Conservation (phyloP, 2,888 invertebrate species). For the Nebria salina region DNA sequence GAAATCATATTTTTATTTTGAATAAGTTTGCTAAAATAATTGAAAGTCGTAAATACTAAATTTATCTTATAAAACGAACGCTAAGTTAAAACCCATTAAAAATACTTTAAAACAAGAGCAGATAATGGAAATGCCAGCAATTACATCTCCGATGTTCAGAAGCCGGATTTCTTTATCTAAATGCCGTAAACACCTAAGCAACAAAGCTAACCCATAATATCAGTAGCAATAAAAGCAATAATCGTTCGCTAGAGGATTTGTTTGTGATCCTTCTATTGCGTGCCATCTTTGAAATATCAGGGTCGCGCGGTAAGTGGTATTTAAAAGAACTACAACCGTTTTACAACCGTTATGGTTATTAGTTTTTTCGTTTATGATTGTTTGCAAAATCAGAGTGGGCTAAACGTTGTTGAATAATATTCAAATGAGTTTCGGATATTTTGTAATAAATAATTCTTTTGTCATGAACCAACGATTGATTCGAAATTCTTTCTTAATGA, state of each 20-base stretch:
- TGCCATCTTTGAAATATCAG: not conserved
- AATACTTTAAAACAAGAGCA: not conserved
- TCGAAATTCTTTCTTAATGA: not conserved
- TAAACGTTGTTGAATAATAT: constrained; percentile 1
- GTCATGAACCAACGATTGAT: not conserved
- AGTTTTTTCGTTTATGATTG: not conserved
- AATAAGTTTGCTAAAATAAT: not conserved
- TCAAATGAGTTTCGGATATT: not conserved
- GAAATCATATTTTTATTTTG: no score
- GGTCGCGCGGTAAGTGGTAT: not conserved
- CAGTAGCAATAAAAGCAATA: not conserved
- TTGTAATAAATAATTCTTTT: not conserved
- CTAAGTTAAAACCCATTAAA: not conserved
- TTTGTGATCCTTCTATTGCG: not conserved
- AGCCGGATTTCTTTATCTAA: constrained; percentile 1
- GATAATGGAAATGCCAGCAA: not conserved
- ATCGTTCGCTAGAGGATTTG: not conserved
- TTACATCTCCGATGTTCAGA: not conserved
- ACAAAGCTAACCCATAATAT: not conserved
- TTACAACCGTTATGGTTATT: constrained; percentile 1
- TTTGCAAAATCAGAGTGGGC: constrained; percentile 1
- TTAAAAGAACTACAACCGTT: not conserved
- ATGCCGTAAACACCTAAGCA: not conserved
- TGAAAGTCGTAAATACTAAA: not conserved
- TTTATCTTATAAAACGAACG: not conserved